A percentile compares a stretch with the other conserved stretches of the same genome.
Conservation (phyloP, 2,797 vertebrate genomes). For the Moxostoma hubbsi region DNA sequence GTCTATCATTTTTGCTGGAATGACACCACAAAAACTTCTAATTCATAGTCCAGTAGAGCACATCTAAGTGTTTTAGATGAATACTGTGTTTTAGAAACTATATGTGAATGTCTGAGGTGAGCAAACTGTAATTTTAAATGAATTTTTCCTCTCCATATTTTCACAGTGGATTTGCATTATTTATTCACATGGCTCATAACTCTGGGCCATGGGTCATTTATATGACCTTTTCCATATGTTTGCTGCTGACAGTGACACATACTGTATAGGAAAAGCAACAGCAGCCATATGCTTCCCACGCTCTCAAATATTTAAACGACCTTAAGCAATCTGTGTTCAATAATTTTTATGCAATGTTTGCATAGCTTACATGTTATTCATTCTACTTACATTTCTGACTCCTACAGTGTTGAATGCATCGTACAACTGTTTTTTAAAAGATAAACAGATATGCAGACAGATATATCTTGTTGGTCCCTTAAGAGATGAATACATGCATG, state of each 20-base stretch:
- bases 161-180: slow-evolving; percentile 20
- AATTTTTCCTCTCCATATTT: background rate
- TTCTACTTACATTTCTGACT: slow-evolving; percentile 4
- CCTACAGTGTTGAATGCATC: too few species aligned
- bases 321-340: background rate
- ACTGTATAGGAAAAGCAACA: background rate
- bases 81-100: background rate
- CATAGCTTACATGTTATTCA: background rate
- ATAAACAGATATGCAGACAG: slow-evolving; percentile 21
- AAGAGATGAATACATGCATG: slow-evolving; percentile 1
- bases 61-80: slow-evolving; percentile 32
- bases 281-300: background rate
- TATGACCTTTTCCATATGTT: slow-evolving; percentile 25
- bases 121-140: background rate
- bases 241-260: background rate
- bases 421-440: background rate
- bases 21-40: background rate
- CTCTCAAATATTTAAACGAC: slow-evolving; percentile 19
- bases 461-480: slow-evolving; percentile 9
- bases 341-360: slow-evolving; percentile 2
- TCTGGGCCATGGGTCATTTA: background rate
- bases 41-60: slow-evolving; percentile 20
- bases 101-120: slow-evolving; percentile 6
- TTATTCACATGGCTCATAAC: slow-evolving; percentile 13
- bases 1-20: slow-evolving; percentile 2